These are phyloP conservation scores for Athene cunicularia DNA, from an alignment of 2,113 vertebrate genomes.

Conservation along the genomic window DNA sequence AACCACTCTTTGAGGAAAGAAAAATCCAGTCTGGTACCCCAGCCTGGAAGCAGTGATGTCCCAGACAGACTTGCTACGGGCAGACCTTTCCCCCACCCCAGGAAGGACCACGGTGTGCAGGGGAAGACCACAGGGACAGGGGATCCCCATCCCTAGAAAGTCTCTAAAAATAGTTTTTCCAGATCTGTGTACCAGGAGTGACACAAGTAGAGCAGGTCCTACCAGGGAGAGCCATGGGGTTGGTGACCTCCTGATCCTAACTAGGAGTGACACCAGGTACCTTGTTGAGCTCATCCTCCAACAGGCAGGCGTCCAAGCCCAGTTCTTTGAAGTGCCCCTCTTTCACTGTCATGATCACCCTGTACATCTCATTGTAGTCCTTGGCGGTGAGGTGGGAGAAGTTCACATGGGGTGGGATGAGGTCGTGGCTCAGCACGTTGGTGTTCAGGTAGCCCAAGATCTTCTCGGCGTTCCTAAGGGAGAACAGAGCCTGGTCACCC, in stretches of 20 bases:
- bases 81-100: background rate
- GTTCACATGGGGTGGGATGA: slow-evolving; percentile 95
- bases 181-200: background rate
- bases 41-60: background rate
- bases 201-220: background rate
- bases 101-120: background rate
- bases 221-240: background rate
- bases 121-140: background rate
- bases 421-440: slow-evolving; percentile 88
- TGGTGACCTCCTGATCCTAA: background rate
- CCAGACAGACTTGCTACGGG: background rate
- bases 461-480: slow-evolving; percentile 91
- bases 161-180: background rate
- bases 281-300: slow-evolving; percentile 97
- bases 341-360: slow-evolving; percentile 91
- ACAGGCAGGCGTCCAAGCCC: slow-evolving; percentile 87
- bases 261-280: slow-evolving; percentile 60
- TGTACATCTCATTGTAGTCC: slow-evolving; percentile 96
- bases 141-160: background rate
- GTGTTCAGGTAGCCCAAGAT: slow-evolving; percentile 91
- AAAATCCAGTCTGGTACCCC: background rate
- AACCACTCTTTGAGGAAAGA: background rate
- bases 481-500: background rate
- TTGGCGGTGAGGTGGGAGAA: slow-evolving; percentile 91
- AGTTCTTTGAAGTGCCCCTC: slow-evolving; percentile 88